phyloP scores from a whole-genome alignment of 2,797 vertebrate genomes.

The Lindbergichthys nudifrons region DNA sequence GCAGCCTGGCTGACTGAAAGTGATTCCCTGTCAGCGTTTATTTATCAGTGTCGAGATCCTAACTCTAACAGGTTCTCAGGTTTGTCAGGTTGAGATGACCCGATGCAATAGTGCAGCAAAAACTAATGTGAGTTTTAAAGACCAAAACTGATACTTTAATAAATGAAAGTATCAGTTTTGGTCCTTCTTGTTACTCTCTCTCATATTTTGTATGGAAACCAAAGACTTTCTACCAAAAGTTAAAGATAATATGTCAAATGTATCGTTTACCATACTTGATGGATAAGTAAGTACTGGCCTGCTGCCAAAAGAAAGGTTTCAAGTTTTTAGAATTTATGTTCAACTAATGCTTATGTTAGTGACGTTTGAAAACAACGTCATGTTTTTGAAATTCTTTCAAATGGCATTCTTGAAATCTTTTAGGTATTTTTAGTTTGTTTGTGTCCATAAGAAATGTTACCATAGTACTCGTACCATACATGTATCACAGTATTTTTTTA shows the following conservation, averaged over 20 bases:
- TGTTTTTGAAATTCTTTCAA: background rate
- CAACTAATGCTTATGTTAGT: background rate
- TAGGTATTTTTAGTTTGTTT: background rate
- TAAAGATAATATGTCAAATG: background rate
- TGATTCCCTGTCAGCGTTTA: conserved; percentile 57
- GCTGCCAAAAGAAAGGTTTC: background rate
- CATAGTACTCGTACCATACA: too few relatives aligned
- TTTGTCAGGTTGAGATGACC: conserved; percentile 18
- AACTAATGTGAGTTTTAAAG: conserved; percentile 12
- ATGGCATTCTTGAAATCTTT: background rate
- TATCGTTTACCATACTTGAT: background rate
- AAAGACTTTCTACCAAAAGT: background rate
- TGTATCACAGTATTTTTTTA: too few relatives aligned
- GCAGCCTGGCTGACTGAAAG: conserved; percentile 21
- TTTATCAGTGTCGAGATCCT: conserved; percentile 59
- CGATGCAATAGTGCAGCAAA: background rate
- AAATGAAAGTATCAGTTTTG: conserved; percentile 1
- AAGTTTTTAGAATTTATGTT: background rate
- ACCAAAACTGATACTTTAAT: background rate
- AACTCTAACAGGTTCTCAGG: conserved; percentile 49
- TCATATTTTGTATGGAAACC: background rate
- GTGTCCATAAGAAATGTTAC: background rate
- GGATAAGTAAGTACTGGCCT: background rate
- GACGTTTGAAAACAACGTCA: background rate
- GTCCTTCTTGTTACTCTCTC: background rate